phyloP scores from a whole-genome alignment of 2,113 vertebrate species.

The Euleptes europaea region DNA sequence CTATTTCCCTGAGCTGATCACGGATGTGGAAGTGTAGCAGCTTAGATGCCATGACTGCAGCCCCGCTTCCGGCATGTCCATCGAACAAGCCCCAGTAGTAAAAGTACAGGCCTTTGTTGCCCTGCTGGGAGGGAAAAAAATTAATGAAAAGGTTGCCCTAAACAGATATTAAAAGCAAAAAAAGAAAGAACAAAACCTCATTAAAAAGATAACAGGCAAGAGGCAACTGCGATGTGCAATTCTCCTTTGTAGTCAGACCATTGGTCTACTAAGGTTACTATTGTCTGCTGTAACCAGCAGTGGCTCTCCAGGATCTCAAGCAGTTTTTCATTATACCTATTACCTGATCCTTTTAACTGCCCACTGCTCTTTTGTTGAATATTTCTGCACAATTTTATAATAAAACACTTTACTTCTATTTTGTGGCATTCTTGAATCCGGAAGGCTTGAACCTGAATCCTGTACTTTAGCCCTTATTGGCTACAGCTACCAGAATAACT shows the following conservation, averaged over 20 bases:
- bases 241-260: background rate
- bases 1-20: conserved; percentile 88
- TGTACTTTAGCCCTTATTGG: no score
- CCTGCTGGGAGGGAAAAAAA: conserved; percentile 59
- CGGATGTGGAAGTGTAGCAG: conserved; percentile 88
- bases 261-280: no score
- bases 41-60: conserved; percentile 89
- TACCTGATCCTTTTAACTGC: no score
- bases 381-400: no score
- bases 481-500: no score
- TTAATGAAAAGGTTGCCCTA: background rate
- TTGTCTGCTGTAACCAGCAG: no score
- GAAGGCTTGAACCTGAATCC: no score
- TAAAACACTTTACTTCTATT: no score
- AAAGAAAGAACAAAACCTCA: background rate
- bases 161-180: background rate
- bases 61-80: conserved; percentile 91
- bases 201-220: background rate
- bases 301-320: no score
- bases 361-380: no score
- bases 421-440: no score
- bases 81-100: conserved; percentile 95
- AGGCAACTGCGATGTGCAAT: background rate
- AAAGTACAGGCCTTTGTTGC: conserved; percentile 82
- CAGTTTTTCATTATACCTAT: no score